A percentile compares a stretch with the other conserved stretches of the same genome.
Conservation (phyloP, 2,888 invertebrate species). For the Rhingia rostrata region DNA sequence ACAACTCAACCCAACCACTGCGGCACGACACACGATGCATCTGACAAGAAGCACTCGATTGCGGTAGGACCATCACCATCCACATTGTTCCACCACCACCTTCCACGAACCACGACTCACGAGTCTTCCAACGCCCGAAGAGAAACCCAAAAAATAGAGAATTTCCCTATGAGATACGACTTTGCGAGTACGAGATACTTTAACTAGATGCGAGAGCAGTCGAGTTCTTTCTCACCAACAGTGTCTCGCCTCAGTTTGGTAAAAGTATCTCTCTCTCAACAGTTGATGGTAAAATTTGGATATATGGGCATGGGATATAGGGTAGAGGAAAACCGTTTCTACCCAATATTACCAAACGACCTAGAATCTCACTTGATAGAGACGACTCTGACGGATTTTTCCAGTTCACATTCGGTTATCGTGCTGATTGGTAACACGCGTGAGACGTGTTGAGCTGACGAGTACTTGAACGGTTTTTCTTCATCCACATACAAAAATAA, state of each 20-base stretch:
- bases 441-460: constrained; percentile 36
- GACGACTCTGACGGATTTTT: constrained; percentile 50
- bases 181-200: too few relatives aligned
- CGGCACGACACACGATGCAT: constrained; percentile 30
- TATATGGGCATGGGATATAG: constrained; percentile 42
- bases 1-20: constrained; percentile 17
- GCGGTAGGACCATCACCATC: constrained; percentile 49
- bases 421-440: constrained; percentile 61
- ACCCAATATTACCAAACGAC: constrained; percentile 66
- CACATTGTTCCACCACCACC: background rate
- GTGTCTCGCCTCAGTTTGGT: background rate
- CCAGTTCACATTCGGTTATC: constrained; percentile 72
- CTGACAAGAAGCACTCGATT: constrained; percentile 49
- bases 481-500: background rate
- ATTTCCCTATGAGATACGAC: too few relatives aligned
- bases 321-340: constrained; percentile 52
- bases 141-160: constrained; percentile 3
- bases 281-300: background rate
- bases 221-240: constrained; percentile 32
- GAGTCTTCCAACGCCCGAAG: constrained; percentile 21
- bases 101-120: background rate
- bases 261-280: constrained; percentile 3
- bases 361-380: constrained; percentile 68
- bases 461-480: constrained; percentile 29
- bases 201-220: background rate